Conservation (phyloP, 2,797 vertebrate genomes). For the Sitta carolinensis region DNA sequence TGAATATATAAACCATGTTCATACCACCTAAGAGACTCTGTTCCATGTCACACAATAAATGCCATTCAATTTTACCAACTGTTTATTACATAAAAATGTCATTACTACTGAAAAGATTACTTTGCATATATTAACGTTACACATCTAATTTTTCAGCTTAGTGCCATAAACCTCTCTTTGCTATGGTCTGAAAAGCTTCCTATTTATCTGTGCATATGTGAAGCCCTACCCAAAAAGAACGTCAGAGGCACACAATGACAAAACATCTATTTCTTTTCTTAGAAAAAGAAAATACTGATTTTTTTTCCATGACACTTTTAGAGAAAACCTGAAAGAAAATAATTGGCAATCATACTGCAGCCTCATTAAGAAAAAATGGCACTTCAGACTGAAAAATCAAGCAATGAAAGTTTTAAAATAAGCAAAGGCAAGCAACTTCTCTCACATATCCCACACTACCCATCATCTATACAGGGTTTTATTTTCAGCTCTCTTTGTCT, state of each 20-base stretch:
- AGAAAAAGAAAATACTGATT: background rate
- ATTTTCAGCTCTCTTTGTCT: background rate
- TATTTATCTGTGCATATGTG: background rate
- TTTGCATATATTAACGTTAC: background rate
- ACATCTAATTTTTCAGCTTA: background rate
- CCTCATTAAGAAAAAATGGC: background rate
- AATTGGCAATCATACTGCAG: background rate
- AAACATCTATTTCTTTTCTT: background rate
- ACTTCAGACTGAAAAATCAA: background rate
- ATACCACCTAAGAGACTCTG: background rate
- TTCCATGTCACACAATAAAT: background rate
- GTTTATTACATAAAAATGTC: background rate
- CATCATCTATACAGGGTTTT: background rate
- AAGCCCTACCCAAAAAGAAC: background rate
- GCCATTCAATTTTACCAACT: background rate
- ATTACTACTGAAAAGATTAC: background rate
- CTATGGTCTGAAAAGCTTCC: background rate
- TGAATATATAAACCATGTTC: background rate
- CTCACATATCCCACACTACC: background rate
- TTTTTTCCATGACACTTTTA: background rate
- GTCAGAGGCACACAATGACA: background rate
- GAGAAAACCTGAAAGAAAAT: background rate
- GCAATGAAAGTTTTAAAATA: slow-evolving; percentile 31
- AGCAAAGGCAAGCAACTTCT: background rate
- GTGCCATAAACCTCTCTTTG: background rate